Conservation (phyloP, 2,113 vertebrate genomes). For the Trogon surrucura region DNA sequence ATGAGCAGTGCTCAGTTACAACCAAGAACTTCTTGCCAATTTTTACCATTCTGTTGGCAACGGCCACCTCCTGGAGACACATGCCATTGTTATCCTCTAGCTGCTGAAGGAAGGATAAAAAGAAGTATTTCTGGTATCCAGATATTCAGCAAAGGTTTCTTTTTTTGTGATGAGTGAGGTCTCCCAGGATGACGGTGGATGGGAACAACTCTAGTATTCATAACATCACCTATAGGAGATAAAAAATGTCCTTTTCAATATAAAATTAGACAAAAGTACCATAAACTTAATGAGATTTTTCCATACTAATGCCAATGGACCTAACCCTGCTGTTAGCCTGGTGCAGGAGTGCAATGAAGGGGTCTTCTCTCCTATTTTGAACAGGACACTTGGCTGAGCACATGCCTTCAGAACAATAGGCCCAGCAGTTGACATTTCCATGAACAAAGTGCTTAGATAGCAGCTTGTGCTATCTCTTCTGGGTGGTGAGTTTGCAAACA, state of each 20-base stretch:
- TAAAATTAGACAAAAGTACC: background rate
- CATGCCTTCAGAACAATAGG: background rate
- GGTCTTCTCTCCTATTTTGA: background rate
- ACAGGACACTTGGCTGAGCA: background rate
- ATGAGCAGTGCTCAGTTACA: background rate
- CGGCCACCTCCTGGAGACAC: background rate
- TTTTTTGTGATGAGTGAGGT: background rate
- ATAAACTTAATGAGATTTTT: background rate
- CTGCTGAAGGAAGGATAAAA: background rate
- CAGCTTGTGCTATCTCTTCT: background rate
- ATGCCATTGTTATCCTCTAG: background rate
- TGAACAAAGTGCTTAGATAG: background rate
- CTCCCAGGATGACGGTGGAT: background rate
- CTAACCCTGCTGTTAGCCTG: background rate
- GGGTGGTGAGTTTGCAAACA: background rate
- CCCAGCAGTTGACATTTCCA: background rate
- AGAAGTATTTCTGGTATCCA: background rate
- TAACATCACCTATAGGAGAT: background rate
- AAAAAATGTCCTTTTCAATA: background rate
- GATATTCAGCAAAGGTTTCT: background rate
- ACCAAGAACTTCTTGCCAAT: background rate
- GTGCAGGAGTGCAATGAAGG: accelerated
- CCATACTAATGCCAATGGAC: background rate
- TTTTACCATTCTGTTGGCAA: background rate
- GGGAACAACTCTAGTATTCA: background rate